phyloP scores from a whole-genome alignment of 1,140 invertebrate species.

The Chelonus insularis region DNA sequence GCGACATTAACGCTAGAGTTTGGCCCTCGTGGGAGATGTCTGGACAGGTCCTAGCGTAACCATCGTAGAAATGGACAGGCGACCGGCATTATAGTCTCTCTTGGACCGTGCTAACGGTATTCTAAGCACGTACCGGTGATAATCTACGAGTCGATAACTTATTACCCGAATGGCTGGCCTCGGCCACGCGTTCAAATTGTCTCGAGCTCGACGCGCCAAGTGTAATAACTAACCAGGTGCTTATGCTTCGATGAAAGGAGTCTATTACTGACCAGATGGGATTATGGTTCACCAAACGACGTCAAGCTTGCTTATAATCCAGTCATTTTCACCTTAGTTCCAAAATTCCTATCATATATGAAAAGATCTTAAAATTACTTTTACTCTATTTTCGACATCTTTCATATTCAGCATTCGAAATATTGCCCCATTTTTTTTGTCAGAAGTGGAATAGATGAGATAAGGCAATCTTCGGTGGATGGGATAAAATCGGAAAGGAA shows the following conservation, averaged over 20 bases:
- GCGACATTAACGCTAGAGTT: conserved; percentile 30
- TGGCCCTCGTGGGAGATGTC: conserved; percentile 16
- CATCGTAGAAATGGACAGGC: conserved; percentile 19
- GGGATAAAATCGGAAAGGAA: too few species aligned
- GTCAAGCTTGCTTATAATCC: conserved; percentile 8
- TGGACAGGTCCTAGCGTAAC: not conserved
- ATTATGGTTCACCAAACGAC: not conserved
- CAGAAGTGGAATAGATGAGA: too few species aligned
- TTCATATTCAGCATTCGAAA: too few species aligned
- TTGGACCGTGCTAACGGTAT: conserved; percentile 29
- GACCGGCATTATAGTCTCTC: not conserved
- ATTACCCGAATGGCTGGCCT: conserved; percentile 41
- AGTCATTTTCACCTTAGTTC: not conserved
- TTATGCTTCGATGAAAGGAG: conserved; percentile 15
- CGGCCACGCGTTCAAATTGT: conserved; percentile 30
- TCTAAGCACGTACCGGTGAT: conserved; percentile 39
- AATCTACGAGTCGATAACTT: conserved; percentile 50
- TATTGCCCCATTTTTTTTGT: too few species aligned
- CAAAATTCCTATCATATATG: too few species aligned
- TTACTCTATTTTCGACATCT: too few species aligned
- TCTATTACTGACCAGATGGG: conserved; percentile 11
- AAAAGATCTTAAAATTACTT: too few species aligned
- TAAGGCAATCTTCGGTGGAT: too few species aligned
- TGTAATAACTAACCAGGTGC: conserved; percentile 8
- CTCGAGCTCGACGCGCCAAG: conserved; percentile 17